Base-by-base conservation (phyloP, 2,797 vertebrate species). In the Pseudomugil tenellus region DNA sequence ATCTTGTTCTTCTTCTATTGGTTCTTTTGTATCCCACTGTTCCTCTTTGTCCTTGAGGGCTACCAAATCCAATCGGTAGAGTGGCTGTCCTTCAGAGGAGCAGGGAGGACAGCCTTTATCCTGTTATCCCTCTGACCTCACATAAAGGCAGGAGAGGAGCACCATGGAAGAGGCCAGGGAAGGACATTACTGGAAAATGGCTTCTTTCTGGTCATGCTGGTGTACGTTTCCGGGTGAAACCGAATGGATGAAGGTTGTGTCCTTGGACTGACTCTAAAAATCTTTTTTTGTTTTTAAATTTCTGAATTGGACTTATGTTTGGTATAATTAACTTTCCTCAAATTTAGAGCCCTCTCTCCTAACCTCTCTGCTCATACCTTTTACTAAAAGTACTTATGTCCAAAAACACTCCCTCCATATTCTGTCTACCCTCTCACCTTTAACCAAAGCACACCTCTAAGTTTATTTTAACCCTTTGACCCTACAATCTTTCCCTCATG, bases 71-170 rank as follows among this genome's bases (percentile, higher is more conserved):
- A 92, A 93, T 92, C 80, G 87, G 55, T 79, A 60, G 81, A 91
- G 90, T 91, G 88, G 65, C 81, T 85, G 90, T 89, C 90, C 91
- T 93, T 92, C 89, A 87, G 83, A 54, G 83, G 81, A 88, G 79
- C 89, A 85, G 80, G 51, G 87, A 88, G 88, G 88, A 91, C 84
- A 91, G 79, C 75, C 86, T 90, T 92, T 89, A 93, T 93, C 90
- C 90, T 91, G 90, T 93, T 93, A 91, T 89, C 78, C 88, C 85
- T 90, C 85, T 93, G 92, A 92, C 92, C 90, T 87, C 79, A 81
- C 83, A 84, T 85, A 85, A 86, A 90, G 90, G 86, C 80, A 76
- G 51, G 63, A 84, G 43, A 67, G 74, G 69, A 72, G 58, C 76
- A 57, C 51, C 67, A 55, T 65, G 54, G 63, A 76, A 70, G 63